These are phyloP conservation scores for Macrophya annulata DNA, from an alignment of 2,888 invertebrate species.

Conservation along the genomic window DNA sequence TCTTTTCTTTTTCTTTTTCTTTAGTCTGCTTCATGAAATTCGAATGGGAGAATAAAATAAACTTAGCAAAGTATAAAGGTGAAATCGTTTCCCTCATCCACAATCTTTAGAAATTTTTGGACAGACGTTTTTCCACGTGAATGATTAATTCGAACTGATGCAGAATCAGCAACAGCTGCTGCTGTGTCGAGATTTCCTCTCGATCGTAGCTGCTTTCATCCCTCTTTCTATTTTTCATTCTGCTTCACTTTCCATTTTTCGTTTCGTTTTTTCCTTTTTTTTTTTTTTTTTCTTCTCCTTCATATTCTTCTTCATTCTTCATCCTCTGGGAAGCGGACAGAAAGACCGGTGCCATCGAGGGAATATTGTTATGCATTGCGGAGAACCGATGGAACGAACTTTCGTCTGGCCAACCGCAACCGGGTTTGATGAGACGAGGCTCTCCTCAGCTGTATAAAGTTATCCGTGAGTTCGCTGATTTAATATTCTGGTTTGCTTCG, in stretches of 20 bases:
- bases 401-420: constrained; percentile 10
- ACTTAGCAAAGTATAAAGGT: neutral
- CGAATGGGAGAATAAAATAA: neutral
- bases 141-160: constrained; percentile 30
- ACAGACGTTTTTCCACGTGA: neutral
- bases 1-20: neutral
- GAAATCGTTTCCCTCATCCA: neutral
- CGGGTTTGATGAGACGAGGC: constrained; percentile 26
- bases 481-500: constrained; percentile 70
- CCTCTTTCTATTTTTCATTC: neutral
- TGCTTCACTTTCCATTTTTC: constrained; percentile 49
- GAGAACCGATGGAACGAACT: constrained; percentile 41
- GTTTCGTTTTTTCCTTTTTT: too few relatives aligned
- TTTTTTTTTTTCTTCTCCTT: constrained; percentile 57
- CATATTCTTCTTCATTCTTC: constrained; percentile 19
- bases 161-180: constrained; percentile 33
- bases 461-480: constrained; percentile 65
- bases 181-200: neutral
- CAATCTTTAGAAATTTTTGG: neutral
- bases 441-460: constrained; percentile 39
- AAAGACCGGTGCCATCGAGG: neutral
- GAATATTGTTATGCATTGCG: constrained; percentile 48
- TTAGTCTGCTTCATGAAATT: neutral
- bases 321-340: constrained; percentile 3
- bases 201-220: neutral